Evolutionary conservation across 1,140 invertebrate genomes (phyloP), one percentile per base, ranked within the genome.

Genomic region (Thaumetopoea pityocampa): DNA sequence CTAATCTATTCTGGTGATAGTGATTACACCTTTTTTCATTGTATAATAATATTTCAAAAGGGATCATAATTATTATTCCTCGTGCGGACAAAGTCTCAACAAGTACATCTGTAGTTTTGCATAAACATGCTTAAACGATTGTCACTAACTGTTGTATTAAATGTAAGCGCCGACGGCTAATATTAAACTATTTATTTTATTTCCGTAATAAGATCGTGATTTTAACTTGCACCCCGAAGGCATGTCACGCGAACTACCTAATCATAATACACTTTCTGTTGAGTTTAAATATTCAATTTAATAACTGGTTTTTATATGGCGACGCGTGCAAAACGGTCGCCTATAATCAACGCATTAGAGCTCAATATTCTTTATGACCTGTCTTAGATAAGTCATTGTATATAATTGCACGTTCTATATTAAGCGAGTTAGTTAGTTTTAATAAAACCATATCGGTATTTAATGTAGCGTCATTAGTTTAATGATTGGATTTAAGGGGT

Each of bases 381-480:
- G 3, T 6, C 20, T n/a, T 2, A 8, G 12, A 42, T 23, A 19
- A 6, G 24, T 10, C 15, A 10, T 41, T 42, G 26, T 46, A 41
- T 43, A 28, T 28, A 38, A 44, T 44, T 38, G 40, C 35, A 38
- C 27, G 33, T 29, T 33, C 19, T 29, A 24, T 41, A 50, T 47
- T 64, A 60, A 60, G 56, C 52, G 50, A 60, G 36, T 64, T 51
- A 61, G 57, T 60, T 40, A 14, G 38, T 32, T 52, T 36, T 58
- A 57, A 51, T 56, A 43, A 42, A 28, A 49, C 26, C 20, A 23
- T 55, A 55, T 65, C 51, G 27, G 46, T 58, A 46, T 51, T 56
- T 62, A 56, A 53, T 45, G 33, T 56, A 22, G 32, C 47, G 47
- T 62, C 54, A 66, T 66, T 62, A 66, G 45, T 32, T 33, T 55